Evolutionary conservation across 2,888 invertebrate species (phyloP).

Genomic region (Lepeophtheirus nordmannii): DNA sequence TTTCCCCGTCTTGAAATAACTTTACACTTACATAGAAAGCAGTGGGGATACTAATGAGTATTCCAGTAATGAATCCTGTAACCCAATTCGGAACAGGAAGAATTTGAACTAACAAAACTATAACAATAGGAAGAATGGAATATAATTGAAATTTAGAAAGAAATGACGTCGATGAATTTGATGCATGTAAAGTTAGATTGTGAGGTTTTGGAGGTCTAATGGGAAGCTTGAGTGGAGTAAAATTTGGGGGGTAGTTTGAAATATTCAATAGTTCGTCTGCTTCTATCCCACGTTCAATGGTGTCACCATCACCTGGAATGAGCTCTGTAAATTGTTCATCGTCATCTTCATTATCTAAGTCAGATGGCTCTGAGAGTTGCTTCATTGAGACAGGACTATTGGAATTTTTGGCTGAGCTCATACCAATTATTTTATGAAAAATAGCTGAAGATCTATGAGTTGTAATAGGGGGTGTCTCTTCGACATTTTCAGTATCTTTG

Average conservation of each 20-base stretch:
- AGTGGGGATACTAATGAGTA: not conserved
- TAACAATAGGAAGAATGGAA: not conserved
- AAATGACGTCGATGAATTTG: not conserved
- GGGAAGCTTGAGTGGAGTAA: not conserved
- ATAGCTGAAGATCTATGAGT: too few relatives aligned
- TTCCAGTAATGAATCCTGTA: slow-evolving; percentile 9
- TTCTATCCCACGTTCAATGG: slow-evolving; percentile 12
- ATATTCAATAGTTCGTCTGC: slow-evolving; percentile 10
- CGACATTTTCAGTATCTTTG: too few relatives aligned
- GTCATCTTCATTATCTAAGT: too few relatives aligned
- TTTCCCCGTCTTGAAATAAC: not conserved
- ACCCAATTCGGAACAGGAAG: slow-evolving; percentile 12
- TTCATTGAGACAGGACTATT: too few relatives aligned
- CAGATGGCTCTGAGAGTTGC: too few relatives aligned
- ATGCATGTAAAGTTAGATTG: too few relatives aligned
- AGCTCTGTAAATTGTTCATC: too few relatives aligned
- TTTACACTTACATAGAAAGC: not conserved
- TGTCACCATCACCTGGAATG: not conserved
- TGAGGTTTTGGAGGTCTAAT: too few relatives aligned
- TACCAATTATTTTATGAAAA: too few relatives aligned
- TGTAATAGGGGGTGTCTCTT: too few relatives aligned
- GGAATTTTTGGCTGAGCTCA: too few relatives aligned
- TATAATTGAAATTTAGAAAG: not conserved
- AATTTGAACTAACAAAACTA: slow-evolving; percentile 10
- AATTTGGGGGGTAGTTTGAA: not conserved